Percentiles rank a stretch among this genome's conserved stretches.
phyloP scores from a whole-genome alignment of 2,888 invertebrate species.

The Lysandra bellargus region DNA sequence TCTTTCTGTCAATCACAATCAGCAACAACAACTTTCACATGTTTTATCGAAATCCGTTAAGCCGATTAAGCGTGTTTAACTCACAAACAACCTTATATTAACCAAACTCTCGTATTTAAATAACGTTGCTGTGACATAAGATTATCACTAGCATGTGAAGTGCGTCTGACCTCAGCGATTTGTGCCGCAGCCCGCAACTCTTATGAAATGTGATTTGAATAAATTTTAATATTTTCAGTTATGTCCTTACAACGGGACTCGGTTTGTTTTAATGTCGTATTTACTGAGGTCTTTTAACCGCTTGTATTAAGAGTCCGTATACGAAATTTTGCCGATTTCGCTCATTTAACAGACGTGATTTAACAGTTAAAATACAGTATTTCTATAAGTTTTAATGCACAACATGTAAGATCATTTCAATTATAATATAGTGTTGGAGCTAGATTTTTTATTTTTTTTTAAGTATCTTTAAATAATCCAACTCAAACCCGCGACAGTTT shows the following conservation, averaged over 20 bases:
- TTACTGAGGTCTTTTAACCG: not conserved
- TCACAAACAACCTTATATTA: not conserved
- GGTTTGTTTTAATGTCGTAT: conserved; percentile 35
- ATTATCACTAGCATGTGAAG: not conserved
- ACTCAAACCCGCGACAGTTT: too few relatives aligned
- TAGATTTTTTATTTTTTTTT: too few relatives aligned
- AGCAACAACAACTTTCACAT: not conserved
- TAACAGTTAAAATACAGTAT: too few relatives aligned
- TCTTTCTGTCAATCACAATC: not conserved
- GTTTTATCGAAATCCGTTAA: not conserved
- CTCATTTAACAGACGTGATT: too few relatives aligned
- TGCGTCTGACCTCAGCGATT: conserved; percentile 33
- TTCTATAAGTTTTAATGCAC: too few relatives aligned
- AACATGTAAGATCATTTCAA: too few relatives aligned
- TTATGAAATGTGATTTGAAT: conserved; percentile 65
- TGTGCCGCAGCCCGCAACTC: conserved; percentile 55
- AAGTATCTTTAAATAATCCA: too few relatives aligned
- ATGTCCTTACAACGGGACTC: conserved; percentile 44
- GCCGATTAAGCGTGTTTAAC: not conserved
- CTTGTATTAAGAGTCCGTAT: not conserved
- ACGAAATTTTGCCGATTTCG: too few relatives aligned
- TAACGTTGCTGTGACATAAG: conserved; percentile 1
- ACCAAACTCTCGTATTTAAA: not conserved
- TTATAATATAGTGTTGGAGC: too few relatives aligned
- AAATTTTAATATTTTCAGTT: conserved; percentile 56